Evolutionary conservation across 2,797 vertebrate species (phyloP), one percentile per base, ranked within the genome.

Genomic region (Sylvilagus floridanus): DNA sequence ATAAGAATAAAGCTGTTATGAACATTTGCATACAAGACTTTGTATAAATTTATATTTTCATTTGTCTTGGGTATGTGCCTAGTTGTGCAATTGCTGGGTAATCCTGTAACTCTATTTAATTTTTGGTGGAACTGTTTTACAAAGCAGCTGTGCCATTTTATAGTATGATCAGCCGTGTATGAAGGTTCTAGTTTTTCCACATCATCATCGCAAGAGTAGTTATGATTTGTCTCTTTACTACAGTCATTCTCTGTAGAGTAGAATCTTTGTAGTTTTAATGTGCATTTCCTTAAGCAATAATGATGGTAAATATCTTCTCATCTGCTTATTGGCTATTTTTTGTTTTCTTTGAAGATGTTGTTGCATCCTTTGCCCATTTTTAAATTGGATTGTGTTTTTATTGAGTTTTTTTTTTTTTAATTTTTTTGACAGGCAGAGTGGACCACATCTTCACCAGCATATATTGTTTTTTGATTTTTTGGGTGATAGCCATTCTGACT

Each of bases 101-200:
- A 69, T 77, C 37, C 9, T 35, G n/a, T n/a, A 24, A 60, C 8
- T 76, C 17, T 85, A 2, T 71, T 78, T 93, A 77, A 62, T 26
- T 89, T 93, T 89, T 54, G 62, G 72, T 89, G 26, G 81, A 87
- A 47, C 7, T 88, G 8, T 82, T 73, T 71, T 79, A 57, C 4
- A 90, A 63, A 63, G 32, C 17, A 47, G 47, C 21, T 28, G 3
- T 10, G 24, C 22, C 28, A 7, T 91, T 92, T 92, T 88, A 88
- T 37, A 68, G 52, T 50, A 42, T 7, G 2, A 24, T 24, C 21
- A 78, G 9, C n/a, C 28, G 54, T 68, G 2, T 73, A 30, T 73
- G 9, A 85, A 85, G 24, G 22, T 69, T 86, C 52, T 26, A 75
- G 2, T 69, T 91, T 91, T 52, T 62, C n/a, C 9, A 57, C 8